phyloP scores from a whole-genome alignment of 30 jellyfish, hydroid and myxozoan genomes.

The Pseudorhiza aurosa region DNA sequence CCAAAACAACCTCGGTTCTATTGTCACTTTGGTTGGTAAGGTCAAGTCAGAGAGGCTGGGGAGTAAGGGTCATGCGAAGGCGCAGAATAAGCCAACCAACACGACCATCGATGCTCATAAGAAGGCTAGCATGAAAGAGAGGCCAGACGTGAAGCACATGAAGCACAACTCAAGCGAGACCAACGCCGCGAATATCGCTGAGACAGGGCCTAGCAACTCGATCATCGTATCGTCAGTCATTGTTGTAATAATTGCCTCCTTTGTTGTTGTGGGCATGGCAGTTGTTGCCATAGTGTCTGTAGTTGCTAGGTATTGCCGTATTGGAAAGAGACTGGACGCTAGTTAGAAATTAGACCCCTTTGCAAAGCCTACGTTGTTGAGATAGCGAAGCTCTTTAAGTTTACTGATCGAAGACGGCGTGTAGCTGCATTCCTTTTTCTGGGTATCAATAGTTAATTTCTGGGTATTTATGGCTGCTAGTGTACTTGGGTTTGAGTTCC shows the following conservation, averaged over 20 bases:
- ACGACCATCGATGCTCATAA: slow-evolving; percentile 71
- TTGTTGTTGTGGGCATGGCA: slow-evolving; percentile 98
- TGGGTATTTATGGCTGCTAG: too few relatives aligned
- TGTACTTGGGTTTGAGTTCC: too few relatives aligned
- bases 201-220: slow-evolving; percentile 90
- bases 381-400: too few relatives aligned
- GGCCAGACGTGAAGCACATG: slow-evolving; percentile 80
- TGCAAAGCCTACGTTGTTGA: too few relatives aligned
- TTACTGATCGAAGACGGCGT: too few relatives aligned
- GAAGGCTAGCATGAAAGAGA: slow-evolving; percentile 78
- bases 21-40: slow-evolving; percentile 92
- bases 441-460: too few relatives aligned
- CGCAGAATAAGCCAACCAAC: slow-evolving; percentile 31
- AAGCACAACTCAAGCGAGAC: slow-evolving; percentile 82
- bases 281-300: slow-evolving; percentile 96
- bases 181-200: slow-evolving; percentile 91
- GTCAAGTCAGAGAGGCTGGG: slow-evolving; percentile 80
- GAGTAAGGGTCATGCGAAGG: slow-evolving; percentile 60
- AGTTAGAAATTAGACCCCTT: too few relatives aligned
- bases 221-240: slow-evolving; percentile 90
- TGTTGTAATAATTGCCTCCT: slow-evolving; percentile 88
- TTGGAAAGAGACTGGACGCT: slow-evolving; percentile 78
- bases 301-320: slow-evolving; percentile 89
- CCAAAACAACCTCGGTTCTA: slow-evolving; percentile 89
- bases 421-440: too few relatives aligned